Evolutionary conservation across 2,113 vertebrate species (phyloP), one percentile per base, ranked within the genome.

Genomic region (Centropristis striata): DNA sequence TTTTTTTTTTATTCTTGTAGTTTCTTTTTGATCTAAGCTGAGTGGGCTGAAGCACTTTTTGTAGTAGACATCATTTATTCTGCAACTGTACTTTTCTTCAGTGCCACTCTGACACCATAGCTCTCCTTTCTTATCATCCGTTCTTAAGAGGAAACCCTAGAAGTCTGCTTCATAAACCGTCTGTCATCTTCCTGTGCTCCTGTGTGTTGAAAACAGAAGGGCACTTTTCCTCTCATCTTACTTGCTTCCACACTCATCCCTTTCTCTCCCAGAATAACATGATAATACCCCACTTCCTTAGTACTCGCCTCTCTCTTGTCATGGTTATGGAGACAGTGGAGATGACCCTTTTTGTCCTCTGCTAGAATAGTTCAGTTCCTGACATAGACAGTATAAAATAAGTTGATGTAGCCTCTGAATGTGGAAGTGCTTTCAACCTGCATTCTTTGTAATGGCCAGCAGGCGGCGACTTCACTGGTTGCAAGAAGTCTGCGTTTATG

Each of bases 141-240:
- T 68, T 37, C 64, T 58, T 27, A 18, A 44, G 63, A 66, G 60
- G 83, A 85, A 88, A 90, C 66, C 37, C 18, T 50, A 82, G 84
- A 80, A 65, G 59, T 57, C 50, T 15, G 15, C 64, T 55, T 41
- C 21, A 61, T 37, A 10, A 16, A 11, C 28, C 4, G 1, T 46
- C 60, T 41, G 18, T 77, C n/a, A 55, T 73, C 55, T 80, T 46
- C 72, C 54, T 58, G 55, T 53, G 36, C 61, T 57, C 21, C 49
- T 59, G 68, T 27, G 36, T 42, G 53, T 25, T 57, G 72, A 50
- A 75, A 67, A 12, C 71, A 76, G 59, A 79, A 86, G 81, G 78
- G 78, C 71, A 88, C 86, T 80, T 63, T 75, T 79, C 73, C 51
- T 86, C 85, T 87, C 80, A 32, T 81, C 74, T 90, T 87, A 78